phyloP scores from a whole-genome alignment of 2,113 vertebrate species.

The Lethenteron camtschaticum region DNA sequence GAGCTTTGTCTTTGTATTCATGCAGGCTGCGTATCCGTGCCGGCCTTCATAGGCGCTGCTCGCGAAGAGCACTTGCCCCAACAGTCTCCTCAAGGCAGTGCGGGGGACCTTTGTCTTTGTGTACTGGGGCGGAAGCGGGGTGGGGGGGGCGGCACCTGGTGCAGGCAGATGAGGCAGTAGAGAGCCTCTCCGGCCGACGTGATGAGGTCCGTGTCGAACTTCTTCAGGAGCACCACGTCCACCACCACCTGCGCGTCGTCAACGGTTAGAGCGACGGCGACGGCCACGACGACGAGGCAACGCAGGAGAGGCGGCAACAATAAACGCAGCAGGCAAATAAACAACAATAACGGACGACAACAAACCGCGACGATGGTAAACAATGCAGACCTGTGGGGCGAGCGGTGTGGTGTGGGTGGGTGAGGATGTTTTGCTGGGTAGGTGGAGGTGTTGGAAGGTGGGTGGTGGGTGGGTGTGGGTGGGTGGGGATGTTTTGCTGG shows the following conservation, averaged over 20 bases:
- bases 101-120: neutral
- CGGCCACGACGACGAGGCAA: too few species aligned
- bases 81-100: neutral
- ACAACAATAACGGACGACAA: too few species aligned
- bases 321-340: too few species aligned
- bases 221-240: slow-evolving; percentile 96
- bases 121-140: neutral
- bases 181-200: slow-evolving; percentile 87
- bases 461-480: too few species aligned
- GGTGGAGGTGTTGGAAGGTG: too few species aligned
- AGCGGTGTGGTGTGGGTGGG: too few species aligned
- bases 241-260: slow-evolving; percentile 54
- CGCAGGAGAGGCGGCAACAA: too few species aligned
- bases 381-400: too few species aligned
- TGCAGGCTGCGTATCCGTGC: neutral
- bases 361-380: too few species aligned
- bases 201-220: slow-evolving; percentile 94
- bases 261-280: too few species aligned
- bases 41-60: neutral
- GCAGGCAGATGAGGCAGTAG: slow-evolving; percentile 86
- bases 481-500: too few species aligned
- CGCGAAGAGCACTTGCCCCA: neutral
- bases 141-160: slow-evolving; percentile 33
- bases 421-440: too few species aligned
- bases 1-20: neutral